Percentiles rank a stretch among this genome's conserved stretches.
phyloP scores from a whole-genome alignment of 2,113 vertebrate species.

The Oophaga pumilio region DNA sequence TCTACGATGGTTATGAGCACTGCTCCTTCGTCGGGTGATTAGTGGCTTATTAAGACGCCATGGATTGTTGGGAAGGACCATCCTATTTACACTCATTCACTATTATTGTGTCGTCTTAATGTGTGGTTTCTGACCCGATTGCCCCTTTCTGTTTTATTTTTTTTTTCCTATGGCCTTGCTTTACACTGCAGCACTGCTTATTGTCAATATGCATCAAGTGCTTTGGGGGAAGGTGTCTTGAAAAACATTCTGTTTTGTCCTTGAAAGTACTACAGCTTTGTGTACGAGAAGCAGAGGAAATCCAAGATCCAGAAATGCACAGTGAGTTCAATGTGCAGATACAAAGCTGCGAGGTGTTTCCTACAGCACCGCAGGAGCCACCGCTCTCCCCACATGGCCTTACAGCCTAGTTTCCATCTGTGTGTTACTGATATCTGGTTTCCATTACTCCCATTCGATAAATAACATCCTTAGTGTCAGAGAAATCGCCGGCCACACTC shows the following conservation, averaged over 20 bases:
- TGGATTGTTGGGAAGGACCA: no score
- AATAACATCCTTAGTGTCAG: background rate
- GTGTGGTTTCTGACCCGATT: no score
- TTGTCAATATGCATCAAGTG: background rate
- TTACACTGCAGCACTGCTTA: no score
- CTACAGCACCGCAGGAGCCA: background rate
- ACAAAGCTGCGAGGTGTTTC: background rate
- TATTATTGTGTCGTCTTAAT: no score
- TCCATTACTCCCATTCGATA: constrained; percentile 8
- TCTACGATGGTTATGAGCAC: no score
- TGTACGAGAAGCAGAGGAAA: constrained; percentile 11
- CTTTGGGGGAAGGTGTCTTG: background rate
- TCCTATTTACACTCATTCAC: no score
- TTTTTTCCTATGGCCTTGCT: background rate
- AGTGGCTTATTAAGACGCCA: no score
- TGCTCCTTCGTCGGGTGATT: no score
- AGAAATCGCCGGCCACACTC: background rate
- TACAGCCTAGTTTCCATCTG: background rate
- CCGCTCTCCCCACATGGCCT: background rate
- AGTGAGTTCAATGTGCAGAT: background rate
- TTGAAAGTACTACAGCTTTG: background rate
- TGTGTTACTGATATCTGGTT: constrained; percentile 7
- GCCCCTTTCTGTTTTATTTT: no score
- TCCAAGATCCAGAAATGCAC: background rate
- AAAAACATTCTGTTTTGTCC: background rate